Conservation (phyloP, 2,113 vertebrate species). For the Cryptomyrus ogoouensis region DNA sequence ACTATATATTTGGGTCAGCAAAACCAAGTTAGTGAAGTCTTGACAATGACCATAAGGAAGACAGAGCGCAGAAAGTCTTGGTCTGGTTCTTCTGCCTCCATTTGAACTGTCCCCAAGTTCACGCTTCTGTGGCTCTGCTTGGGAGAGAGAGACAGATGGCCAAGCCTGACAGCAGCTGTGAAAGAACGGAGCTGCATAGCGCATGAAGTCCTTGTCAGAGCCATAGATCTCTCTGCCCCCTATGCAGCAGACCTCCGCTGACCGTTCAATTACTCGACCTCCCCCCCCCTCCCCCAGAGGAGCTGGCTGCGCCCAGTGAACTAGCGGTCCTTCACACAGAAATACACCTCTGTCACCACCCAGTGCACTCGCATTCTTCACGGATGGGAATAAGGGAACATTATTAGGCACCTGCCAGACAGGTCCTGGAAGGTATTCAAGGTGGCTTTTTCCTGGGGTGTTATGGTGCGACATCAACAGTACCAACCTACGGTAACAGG, state of each 20-base stretch:
- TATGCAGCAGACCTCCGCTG: slow-evolving; percentile 43
- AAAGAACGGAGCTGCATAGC: slow-evolving; percentile 43
- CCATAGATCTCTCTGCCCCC: slow-evolving; percentile 54
- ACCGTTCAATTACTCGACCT: slow-evolving; percentile 52
- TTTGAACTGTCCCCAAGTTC: background rate
- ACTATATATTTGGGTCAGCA: background rate
- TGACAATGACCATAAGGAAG: background rate
- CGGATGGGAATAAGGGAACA: background rate
- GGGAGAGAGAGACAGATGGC: slow-evolving; percentile 29
- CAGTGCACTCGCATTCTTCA: slow-evolving; percentile 3
- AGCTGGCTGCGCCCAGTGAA: slow-evolving; percentile 50
- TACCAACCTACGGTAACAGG: background rate
- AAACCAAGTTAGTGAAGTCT: background rate
- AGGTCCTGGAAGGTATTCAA: slow-evolving; percentile 1
- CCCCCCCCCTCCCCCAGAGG: slow-evolving; percentile 49
- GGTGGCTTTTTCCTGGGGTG: background rate
- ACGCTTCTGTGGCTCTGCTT: background rate
- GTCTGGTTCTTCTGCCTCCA: background rate
- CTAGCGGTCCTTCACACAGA: slow-evolving; percentile 48
- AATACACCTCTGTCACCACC: background rate
- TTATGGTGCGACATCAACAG: background rate
- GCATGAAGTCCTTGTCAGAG: slow-evolving; percentile 50
- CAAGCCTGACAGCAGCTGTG: slow-evolving; percentile 32
- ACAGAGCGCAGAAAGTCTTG: background rate
- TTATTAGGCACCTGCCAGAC: slow-evolving; percentile 2